Evolutionary conservation across 2,113 vertebrate genomes (phyloP), one percentile per base, ranked within the genome.

Genomic region (Morphnarchus princeps): DNA sequence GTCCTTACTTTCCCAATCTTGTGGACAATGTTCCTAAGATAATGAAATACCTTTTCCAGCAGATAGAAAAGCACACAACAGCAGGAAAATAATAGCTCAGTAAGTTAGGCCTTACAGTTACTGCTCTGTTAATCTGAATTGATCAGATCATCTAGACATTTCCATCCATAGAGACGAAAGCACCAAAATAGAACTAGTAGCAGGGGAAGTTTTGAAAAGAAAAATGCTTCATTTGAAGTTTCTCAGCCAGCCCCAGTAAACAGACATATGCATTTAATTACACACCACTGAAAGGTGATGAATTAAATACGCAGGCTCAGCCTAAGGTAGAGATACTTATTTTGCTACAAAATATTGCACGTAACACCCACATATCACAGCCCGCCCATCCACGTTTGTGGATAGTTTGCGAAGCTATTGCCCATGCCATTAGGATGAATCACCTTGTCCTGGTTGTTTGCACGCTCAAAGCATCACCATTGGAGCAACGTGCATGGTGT

Each of bases 271-370:
- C 32, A 52, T 82, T 93, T 76, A 85, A 79, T 62, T 89, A 85
- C n/a, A 55, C 42, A 65, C 36, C 31, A 57, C 32, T 65, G 66
- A 94, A 89, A 95, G 73, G 62, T 93, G 89, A 96, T 55, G 25
- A 93, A 78, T 79, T 96, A 90, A 95, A 81, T 91, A 78, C 47
- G 8, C 65, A 72, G 78, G 61, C 57, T 92, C 40, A 84, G 49
- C n/a, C 73, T 76, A 49, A 43, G 31, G n/a, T 78, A 87, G 47
- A 73, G 58, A 54, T 65, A 52, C 29, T 92, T 91, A 55, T 58
- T 76, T 92, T 93, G 40, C 70, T 59, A 43, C 31, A 61, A 74
- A 91, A 92, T 38, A 90, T 29, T 78, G 57, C 45, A 57, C 9
- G 0, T 34, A 45, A 76, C 45, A 82, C 52, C 61, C 58, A n/a